Evolutionary conservation across 2,797 vertebrate species (phyloP).

Genomic region (Scolopax bukidnonensis): DNA sequence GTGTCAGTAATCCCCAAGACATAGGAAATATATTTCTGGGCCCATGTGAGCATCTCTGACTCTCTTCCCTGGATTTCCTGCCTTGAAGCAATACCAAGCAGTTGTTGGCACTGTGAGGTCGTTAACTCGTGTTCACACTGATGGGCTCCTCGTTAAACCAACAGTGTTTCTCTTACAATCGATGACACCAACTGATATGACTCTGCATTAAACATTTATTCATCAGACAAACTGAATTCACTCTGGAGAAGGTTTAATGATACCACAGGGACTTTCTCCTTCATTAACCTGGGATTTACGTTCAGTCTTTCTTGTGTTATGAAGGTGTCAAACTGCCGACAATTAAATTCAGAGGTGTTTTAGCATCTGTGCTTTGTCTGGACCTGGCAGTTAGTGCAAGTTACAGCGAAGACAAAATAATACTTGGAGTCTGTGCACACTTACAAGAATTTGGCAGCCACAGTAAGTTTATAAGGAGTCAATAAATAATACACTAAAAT

Average conservation of each 20-base stretch:
- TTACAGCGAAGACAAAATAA: background rate
- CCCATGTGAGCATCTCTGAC: background rate
- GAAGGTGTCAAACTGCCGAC: background rate
- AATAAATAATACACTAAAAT: background rate
- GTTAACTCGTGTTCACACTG: background rate
- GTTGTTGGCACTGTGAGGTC: background rate
- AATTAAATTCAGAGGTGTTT: constrained; percentile 3
- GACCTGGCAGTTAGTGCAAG: background rate
- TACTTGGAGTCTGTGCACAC: background rate
- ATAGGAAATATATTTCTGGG: background rate
- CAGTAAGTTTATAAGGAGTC: background rate
- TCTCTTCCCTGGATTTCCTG: background rate
- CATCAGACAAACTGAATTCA: background rate
- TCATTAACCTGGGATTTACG: constrained; percentile 33
- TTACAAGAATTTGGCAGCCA: background rate
- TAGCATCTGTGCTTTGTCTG: background rate
- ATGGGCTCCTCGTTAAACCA: background rate
- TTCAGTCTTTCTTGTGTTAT: background rate
- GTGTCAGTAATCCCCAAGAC: background rate
- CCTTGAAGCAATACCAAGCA: background rate
- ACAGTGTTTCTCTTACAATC: background rate
- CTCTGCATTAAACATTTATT: constrained; percentile 57
- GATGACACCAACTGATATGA: background rate
- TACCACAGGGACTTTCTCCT: constrained; percentile 20
- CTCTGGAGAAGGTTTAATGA: constrained; percentile 14